Evolutionary conservation across 2,113 vertebrate genomes (phyloP).

Genomic region (Rhizomys pruinosus): DNA sequence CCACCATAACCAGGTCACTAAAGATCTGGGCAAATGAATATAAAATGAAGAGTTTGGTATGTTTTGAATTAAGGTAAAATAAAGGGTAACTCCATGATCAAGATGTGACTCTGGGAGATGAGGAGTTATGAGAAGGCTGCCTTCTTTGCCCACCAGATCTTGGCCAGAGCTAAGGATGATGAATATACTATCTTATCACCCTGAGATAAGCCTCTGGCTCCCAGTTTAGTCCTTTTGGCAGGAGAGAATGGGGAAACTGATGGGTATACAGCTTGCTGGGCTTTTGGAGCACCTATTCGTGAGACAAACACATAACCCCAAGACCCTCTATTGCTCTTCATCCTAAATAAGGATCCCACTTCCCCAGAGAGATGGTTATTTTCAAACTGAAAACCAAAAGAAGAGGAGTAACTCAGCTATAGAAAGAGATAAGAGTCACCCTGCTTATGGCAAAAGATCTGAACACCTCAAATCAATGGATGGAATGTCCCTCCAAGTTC

Average conservation of each 20-base stretch:
- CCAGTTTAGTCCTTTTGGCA: slow-evolving; percentile 43
- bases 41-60: background rate
- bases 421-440: background rate
- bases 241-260: background rate
- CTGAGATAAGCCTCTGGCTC: slow-evolving; percentile 20
- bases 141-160: background rate
- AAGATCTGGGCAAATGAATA: background rate
- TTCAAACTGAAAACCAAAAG: slow-evolving; percentile 59
- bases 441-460: background rate
- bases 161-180: background rate
- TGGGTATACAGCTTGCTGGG: background rate
- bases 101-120: background rate
- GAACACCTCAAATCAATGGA: background rate
- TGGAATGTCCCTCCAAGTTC: background rate
- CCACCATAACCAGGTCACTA: background rate
- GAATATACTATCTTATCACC: slow-evolving; percentile 39
- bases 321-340: background rate
- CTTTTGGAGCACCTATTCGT: background rate
- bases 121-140: background rate
- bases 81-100: background rate
- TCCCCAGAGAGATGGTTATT: slow-evolving; percentile 10
- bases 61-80: background rate
- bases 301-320: slow-evolving; percentile 27
- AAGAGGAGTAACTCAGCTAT: background rate
- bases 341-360: slow-evolving; percentile 38